These are phyloP conservation scores for Leptopilina syphax DNA, from an alignment of 2,888 invertebrate species.

Conservation along the genomic window DNA sequence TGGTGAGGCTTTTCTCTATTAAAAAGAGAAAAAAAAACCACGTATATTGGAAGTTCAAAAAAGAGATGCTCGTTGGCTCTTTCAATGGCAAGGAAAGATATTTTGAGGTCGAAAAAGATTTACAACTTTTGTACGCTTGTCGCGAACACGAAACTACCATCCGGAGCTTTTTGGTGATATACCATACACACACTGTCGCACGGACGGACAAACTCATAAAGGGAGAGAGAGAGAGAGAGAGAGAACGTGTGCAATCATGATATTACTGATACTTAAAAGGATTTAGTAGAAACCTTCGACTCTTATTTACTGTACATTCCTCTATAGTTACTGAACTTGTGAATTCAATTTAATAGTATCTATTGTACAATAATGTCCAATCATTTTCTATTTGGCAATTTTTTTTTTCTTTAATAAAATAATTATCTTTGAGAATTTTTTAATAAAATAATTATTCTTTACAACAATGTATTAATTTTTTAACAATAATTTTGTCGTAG, in stretches of 20 bases:
- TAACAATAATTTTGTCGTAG: too few species aligned
- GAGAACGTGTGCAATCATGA: conserved; percentile 27
- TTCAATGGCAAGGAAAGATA: conserved; percentile 18
- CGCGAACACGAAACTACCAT: conserved; percentile 22
- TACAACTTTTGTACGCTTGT: conserved; percentile 30
- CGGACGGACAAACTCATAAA: background rate
- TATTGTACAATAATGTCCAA: background rate
- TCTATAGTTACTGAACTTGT: background rate
- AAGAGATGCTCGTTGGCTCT: conserved; percentile 1
- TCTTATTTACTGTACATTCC: conserved; percentile 32
- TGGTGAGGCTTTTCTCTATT: background rate
- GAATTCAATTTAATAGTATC: conserved; percentile 18
- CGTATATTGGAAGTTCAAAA: background rate
- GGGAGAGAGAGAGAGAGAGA: too few species aligned
- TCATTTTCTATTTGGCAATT: too few species aligned
- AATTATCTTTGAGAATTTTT: too few species aligned
- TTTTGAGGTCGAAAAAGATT: conserved; percentile 30
- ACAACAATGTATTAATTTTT: too few species aligned
- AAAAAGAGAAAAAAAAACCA: background rate
- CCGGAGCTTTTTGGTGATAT: background rate
- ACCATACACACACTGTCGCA: too few species aligned
- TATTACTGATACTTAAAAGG: conserved; percentile 26
- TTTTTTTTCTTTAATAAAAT: too few species aligned
- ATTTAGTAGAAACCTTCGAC: conserved; percentile 5
- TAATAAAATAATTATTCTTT: too few species aligned